phyloP scores from a whole-genome alignment of 2,888 invertebrate genomes.

The Eulithis prunata region DNA sequence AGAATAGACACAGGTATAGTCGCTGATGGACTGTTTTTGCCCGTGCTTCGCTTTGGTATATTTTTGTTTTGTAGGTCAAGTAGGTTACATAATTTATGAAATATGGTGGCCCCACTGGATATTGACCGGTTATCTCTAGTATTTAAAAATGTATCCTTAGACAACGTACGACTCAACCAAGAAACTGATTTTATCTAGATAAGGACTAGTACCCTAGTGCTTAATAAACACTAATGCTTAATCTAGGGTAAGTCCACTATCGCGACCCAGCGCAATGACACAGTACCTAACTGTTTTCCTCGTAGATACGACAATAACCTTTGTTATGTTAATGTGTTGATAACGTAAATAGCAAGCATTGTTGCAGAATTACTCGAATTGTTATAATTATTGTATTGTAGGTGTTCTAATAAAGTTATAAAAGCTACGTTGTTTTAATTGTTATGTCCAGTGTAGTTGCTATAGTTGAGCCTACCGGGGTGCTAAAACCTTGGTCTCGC shows the following conservation, averaged over 20 bases:
- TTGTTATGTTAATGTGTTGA: constrained; percentile 25
- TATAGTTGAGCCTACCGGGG: not conserved
- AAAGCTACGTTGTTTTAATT: not conserved
- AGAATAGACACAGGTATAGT: not conserved
- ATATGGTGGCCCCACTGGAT: no score
- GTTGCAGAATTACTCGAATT: constrained; percentile 10
- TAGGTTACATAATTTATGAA: no score
- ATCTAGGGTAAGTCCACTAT: constrained; percentile 19
- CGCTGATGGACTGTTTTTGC: not conserved
- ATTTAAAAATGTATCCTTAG: no score
- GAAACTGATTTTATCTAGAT: no score
- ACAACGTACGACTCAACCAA: no score
- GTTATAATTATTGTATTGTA: not conserved
- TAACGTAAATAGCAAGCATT: constrained; percentile 17
- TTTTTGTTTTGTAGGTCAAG: no score
- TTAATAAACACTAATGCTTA: no score
- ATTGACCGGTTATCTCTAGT: no score
- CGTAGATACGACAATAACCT: constrained; percentile 13
- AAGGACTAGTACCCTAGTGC: no score
- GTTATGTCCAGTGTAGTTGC: no score
- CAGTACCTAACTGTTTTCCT: constrained; percentile 19
- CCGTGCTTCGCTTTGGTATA: no score
- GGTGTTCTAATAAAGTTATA: not conserved
- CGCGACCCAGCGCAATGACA: constrained; percentile 21
- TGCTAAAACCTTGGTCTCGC: no score